These are phyloP conservation scores for Periophthalmus magnuspinnatus DNA, from an alignment of 2,797 vertebrate species.

Conservation along the genomic window DNA sequence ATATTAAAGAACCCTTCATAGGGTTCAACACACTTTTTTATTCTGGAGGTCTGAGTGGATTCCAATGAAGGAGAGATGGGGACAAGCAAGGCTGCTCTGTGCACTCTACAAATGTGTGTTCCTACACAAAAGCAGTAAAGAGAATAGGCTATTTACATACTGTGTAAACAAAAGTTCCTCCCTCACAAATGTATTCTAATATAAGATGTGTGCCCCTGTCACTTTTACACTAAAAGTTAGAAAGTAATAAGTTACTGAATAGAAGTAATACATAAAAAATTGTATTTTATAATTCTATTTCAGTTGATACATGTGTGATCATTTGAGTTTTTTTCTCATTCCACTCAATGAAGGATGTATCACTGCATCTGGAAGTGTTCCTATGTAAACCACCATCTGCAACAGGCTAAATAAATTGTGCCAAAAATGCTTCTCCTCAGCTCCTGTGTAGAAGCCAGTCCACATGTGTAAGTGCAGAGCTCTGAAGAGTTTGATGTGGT, in stretches of 20 bases:
- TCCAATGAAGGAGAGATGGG: constrained; percentile 29
- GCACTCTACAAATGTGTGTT: too few species aligned
- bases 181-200: background rate
- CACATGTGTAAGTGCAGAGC: constrained; percentile 59
- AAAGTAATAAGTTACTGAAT: background rate
- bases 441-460: constrained; percentile 39
- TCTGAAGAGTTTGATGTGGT: constrained; percentile 66
- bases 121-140: too few species aligned
- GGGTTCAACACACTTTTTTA: constrained; percentile 38
- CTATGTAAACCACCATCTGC: constrained; percentile 54
- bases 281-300: background rate
- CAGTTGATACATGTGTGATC: background rate
- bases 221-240: background rate
- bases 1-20: constrained; percentile 70
- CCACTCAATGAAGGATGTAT: constrained; percentile 17
- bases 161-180: background rate
- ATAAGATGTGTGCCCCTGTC: too few species aligned
- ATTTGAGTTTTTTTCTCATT: constrained; percentile 18
- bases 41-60: constrained; percentile 36
- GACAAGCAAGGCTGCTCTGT: constrained; percentile 37
- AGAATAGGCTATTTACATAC: constrained; percentile 12
- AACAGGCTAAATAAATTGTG: constrained; percentile 52
- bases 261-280: too few species aligned
- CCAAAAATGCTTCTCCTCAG: constrained; percentile 38
- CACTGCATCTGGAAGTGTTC: constrained; percentile 64